Base-by-base conservation (phyloP, 2,797 vertebrate genomes). In the Argya squamiceps region DNA sequence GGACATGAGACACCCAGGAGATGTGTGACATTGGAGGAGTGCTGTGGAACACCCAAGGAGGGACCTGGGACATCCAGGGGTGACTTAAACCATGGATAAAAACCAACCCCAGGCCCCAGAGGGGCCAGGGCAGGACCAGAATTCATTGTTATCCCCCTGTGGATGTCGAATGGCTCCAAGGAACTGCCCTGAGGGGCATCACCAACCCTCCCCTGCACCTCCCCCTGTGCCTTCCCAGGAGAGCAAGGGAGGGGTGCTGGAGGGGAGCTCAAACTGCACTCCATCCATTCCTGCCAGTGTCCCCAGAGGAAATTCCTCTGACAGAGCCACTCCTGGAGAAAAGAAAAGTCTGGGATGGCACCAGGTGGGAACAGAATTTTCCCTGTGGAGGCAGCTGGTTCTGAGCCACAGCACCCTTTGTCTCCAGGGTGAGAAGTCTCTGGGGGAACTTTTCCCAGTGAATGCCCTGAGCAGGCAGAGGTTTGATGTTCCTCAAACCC, bases 351-450 rank as follows among this genome's bases (percentile, higher is more conserved):
- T 60, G 43, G 34, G n/a, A 12, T 52, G 36, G 17, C 19, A 13
- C 1, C 13, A 3, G 50, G 17, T 0, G 1, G 53, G n/a, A 26
- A 10, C 41, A 36, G 58, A 0, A 0, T 7, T 52, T 52, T 39
- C 37, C 19, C 49, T 6, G 9, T 13, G 41, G 21, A 60, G 12
- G 23, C 18, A 27, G 27, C 2, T 32, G 9, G 13, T 13, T 30
- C 46, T 10, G 7, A 17, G 36, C 2, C 49, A 11, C 4, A 1
- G 55, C 15, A 64, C 10, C 29, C 59, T 73, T 32, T 2, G 0
- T 14, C 49, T 36, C 43, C 8, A 0, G 10, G 29, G 6, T 18
- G 44, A n/a, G 29, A 50, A 27, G 20, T 16, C 17, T 63, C 71
- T 46, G 39, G 27, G 27, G n/a, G 39, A 84, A 11, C 14, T 44